Conservation (phyloP, 2,888 invertebrate genomes). For the Drosophila phalerata region DNA sequence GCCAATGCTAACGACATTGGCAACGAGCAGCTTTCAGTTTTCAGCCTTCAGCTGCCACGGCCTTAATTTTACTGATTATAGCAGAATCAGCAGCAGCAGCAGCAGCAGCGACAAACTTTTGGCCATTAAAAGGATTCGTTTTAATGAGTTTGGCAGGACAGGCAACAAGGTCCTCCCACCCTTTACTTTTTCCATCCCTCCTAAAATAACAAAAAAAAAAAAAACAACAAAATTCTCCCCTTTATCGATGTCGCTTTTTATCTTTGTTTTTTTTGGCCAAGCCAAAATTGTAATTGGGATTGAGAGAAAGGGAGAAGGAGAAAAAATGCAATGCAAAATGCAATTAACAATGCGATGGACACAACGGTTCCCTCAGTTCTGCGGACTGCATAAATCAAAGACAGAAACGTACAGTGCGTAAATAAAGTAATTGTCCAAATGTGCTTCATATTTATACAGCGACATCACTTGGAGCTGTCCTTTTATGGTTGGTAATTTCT, state of each 20-base stretch:
- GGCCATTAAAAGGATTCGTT: constrained; percentile 80
- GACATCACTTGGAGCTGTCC: constrained; percentile 35
- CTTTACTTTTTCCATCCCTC: constrained; percentile 3
- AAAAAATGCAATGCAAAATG: constrained; percentile 23
- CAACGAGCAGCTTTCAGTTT: constrained; percentile 61
- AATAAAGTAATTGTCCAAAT: constrained; percentile 80
- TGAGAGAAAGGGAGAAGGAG: constrained; percentile 6
- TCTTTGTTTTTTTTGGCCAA: constrained; percentile 58
- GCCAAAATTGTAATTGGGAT: constrained; percentile 33
- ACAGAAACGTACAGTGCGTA: constrained; percentile 64
- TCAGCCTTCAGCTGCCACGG: constrained; percentile 58
- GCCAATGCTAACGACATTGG: constrained; percentile 73
- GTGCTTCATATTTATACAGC: constrained; percentile 47
- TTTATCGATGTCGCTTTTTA: constrained; percentile 72
- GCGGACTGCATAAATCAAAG: constrained; percentile 76
- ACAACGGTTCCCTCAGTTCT: constrained; percentile 1
- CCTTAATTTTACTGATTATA: constrained; percentile 79
- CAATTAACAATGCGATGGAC: constrained; percentile 72
- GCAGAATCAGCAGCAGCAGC: constrained; percentile 38
- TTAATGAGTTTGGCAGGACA: constrained; percentile 76
- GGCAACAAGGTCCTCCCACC: constrained; percentile 46
- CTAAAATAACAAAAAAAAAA: too few relatives aligned
- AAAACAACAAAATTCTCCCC: constrained; percentile 16
- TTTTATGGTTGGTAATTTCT: constrained; percentile 65
- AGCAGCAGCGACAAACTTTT: constrained; percentile 64